A percentile compares a stretch with the other conserved stretches of the same genome.
Evolutionary conservation across 2,888 invertebrate species (phyloP).

Genomic region (Gasteruption jaculator): DNA sequence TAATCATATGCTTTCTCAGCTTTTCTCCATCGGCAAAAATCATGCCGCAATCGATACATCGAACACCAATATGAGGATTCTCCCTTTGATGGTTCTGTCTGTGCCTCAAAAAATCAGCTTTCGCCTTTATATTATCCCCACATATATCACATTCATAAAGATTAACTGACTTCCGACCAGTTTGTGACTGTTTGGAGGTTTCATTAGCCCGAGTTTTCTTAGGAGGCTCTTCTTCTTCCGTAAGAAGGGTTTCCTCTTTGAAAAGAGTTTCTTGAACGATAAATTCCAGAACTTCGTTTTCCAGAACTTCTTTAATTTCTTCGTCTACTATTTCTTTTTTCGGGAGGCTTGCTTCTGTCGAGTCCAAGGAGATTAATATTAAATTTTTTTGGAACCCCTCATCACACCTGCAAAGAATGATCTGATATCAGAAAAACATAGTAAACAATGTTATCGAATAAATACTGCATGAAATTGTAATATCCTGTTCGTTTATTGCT

Average conservation of each 20-base stretch:
- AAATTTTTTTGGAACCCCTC: no score
- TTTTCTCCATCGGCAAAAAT: constrained; percentile 54
- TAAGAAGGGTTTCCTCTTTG: constrained; percentile 10
- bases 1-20: constrained; percentile 53
- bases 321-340: no score
- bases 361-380: no score
- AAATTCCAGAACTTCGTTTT: constrained; percentile 16
- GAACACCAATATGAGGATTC: constrained; percentile 3
- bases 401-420: no score
- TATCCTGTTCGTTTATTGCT: no score
- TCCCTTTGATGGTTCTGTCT: constrained; percentile 29
- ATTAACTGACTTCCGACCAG: constrained; percentile 13
- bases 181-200: constrained; percentile 4
- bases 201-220: background rate
- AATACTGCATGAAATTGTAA: no score
- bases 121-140: constrained; percentile 29
- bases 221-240: constrained; percentile 8
- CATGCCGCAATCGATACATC: constrained; percentile 53
- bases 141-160: constrained; percentile 34
- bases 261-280: constrained; percentile 8
- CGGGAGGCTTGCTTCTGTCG: no score
- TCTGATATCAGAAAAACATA: no score
- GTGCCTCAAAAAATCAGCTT: constrained; percentile 28
- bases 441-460: no score
- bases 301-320: no score